Evolutionary conservation across 2,113 vertebrate species (phyloP), one percentile per base, ranked within the genome.

Genomic region (Melospiza melodia): DNA sequence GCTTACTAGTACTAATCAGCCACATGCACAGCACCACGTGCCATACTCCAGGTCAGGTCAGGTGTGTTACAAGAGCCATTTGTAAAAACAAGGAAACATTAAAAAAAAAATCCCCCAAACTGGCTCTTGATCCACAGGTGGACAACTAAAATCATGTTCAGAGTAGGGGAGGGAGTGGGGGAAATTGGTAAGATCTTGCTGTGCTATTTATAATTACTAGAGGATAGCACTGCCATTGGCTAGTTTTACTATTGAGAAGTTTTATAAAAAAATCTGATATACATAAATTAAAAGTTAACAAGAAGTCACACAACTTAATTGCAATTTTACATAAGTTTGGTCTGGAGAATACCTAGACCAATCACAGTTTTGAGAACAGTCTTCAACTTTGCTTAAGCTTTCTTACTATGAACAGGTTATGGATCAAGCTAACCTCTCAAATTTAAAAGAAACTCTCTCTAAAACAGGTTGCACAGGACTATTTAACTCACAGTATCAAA

Each of bases 401-500:
- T 79, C 41, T 80, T 62, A 93, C 51, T 90, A 46, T 35, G 21
- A 83, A 90, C 57, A 92, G 61, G 43, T 68, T 55, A 43, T 59
- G 28, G 59, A 80, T 69, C 15, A 43, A 65, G 35, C 71, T 31
- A 69, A 79, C 23, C 6, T 66, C 46, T 69, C 58, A 52, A 4
- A 55, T 65, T 71, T 35, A 30, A 77, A 90, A 86, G 22, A 55
- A 77, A 68, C 54, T 69, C 59, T 21, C 35, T 52, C 58, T 94
- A 76, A 76, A 85, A 41, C 35, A 88, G 54, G 22, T 87, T 82
- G 52, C 76, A 49, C 7, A 5, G 44, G 30, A 28, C 75, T 82
- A 15, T 62, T 95, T 97, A 98, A 95, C 97, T 97, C 94, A 94
- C 93, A 84, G 96, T 88, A 10, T 95, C 78, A 6, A 98, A 97